Evolutionary conservation across 1,140 invertebrate genomes (phyloP).

Genomic region (Lordiphosa clarofinis): DNA sequence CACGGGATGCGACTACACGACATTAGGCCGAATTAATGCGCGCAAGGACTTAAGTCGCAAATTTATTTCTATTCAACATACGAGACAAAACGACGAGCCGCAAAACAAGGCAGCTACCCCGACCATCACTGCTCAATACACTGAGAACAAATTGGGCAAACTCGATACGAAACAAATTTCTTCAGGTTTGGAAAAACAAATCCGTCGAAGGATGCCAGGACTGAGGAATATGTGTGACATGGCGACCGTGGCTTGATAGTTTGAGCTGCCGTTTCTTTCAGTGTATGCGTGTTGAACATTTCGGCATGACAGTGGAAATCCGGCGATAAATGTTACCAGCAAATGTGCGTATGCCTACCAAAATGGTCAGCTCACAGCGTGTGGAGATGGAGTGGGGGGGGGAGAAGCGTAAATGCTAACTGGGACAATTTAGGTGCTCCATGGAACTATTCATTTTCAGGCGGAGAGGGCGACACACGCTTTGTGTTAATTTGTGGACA

Average conservation of each 20-base stretch:
- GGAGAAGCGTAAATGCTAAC: slow-evolving; percentile 45
- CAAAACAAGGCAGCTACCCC: slow-evolving; percentile 49
- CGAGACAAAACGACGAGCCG: slow-evolving; percentile 71
- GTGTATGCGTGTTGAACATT: slow-evolving; percentile 37
- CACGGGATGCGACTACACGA: slow-evolving; percentile 70
- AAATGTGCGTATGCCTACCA: slow-evolving; percentile 70
- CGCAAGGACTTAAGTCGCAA: slow-evolving; percentile 76
- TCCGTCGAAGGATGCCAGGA: too few species aligned
- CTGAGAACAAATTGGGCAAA: neutral
- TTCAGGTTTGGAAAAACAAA: too few species aligned
- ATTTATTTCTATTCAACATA: slow-evolving; percentile 78
- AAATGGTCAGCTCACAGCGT: slow-evolving; percentile 26
- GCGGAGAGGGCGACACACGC: slow-evolving; percentile 30
- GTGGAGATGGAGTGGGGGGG: neutral
- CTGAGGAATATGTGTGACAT: too few species aligned
- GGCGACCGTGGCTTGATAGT: too few species aligned
- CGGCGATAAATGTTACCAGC: slow-evolving; percentile 76
- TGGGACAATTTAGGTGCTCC: slow-evolving; percentile 68
- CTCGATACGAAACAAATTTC: too few species aligned
- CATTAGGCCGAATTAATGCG: slow-evolving; percentile 77
- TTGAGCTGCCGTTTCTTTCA: too few species aligned
- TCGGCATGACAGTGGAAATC: slow-evolving; percentile 77
- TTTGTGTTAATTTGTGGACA: slow-evolving; percentile 77
- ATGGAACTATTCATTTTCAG: slow-evolving; percentile 23
- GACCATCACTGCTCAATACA: neutral